Base-by-base conservation (phyloP, 2,888 invertebrate species). In the Capitulum mitella region DNA sequence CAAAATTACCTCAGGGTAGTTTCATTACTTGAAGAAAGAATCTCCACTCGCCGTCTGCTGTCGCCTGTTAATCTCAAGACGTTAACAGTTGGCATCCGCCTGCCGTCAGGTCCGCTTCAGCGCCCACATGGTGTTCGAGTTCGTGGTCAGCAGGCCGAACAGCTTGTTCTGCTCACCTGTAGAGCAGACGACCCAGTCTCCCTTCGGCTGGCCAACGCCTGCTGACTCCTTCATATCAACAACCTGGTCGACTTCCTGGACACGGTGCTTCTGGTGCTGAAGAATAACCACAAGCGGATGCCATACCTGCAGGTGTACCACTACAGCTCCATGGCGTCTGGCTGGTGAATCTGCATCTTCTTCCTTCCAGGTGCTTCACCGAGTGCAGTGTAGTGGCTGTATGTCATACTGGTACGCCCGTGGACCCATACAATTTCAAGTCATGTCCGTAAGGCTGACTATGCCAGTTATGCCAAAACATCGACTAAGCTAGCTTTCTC, bases 251-350 rank as follows among this genome's bases (percentile, higher is more conserved):
- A 81, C 79, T 79, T 81, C 58, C 74, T 81, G 51, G 81, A 80
- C 77, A 81, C 81, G 77, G 81, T 83, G 78, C 81, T 82, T 37
- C 78, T 82, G 12, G 77, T 82, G 6, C 58, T 81, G 19, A 83
- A 82, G 74, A 83, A 83, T 54, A 48, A 80, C n/a, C 79, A 78
- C 34, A 43, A 48, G 46, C 81, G 82, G 77, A 78, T 83, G 46
- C 64, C 81, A 12, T 80, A 77, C 51, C 79, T 83, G 16, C 83
- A 83, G 70, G 80, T 82, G 22, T 80, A 82, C 70, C 82, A 82
- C 54, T 82, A 82, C 46, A 78, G 79, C 0, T 46, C 81, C 12
- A 81, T 80, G 51, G 81, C 80, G 1, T 29, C 79, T 6, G 78
- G 78, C 22, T 79, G 78, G 29, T 82, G 82, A 80, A 70, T 82